Base-by-base conservation (phyloP, 2,797 vertebrate species). In the Semaprochilodus insignis region DNA sequence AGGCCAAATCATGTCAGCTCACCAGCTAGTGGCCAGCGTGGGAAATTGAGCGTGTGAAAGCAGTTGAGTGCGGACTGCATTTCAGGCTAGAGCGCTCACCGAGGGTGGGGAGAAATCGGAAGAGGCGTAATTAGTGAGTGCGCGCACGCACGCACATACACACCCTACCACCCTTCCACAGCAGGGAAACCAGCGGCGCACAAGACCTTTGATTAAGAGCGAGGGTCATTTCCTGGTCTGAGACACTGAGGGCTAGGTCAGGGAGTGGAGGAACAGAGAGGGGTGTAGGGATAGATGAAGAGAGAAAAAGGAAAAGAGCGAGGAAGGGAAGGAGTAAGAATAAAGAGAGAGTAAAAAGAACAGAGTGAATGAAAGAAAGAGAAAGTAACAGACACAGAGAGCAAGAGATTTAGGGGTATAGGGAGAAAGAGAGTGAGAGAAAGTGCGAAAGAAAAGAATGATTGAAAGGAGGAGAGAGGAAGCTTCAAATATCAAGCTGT, bases 191-290 rank as follows among this genome's bases (percentile, higher is more conserved):
- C 82, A 86, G 89, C 60, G 74, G 89, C 85, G 83, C 73, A 85
- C 79, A 81, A 69, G 88, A 83, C 71, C 94, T 94, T 92, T 95
- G 94, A 96, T 96, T 95, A 95, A 95, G 90, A 93, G 87, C 83
- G 87, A 89, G 94, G 92, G 92, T 94, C 90, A 96, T 97, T 98
- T 98, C 97, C 96, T 97, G 95, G 90, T 93, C 83, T 86, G 86
- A 86, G 88, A 85, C 87, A 62, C n/a, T 55, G 74, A 76, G 76
- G 93, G 92, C 91, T 91, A 90, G 88, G 87, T 90, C 84, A 83
- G 88, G 89, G 93, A 95, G 90, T 94, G 88, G 90, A 69, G 92
- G 93, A 75, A 93, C 89, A 48, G 15, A 75, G 34, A 65, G 23
- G 21, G 60, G 2, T 63, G 60, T 15, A 66, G 76, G 27, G 6